Base-by-base conservation (phyloP, 2,888 invertebrate species). In the Drosophila aldrichi region DNA sequence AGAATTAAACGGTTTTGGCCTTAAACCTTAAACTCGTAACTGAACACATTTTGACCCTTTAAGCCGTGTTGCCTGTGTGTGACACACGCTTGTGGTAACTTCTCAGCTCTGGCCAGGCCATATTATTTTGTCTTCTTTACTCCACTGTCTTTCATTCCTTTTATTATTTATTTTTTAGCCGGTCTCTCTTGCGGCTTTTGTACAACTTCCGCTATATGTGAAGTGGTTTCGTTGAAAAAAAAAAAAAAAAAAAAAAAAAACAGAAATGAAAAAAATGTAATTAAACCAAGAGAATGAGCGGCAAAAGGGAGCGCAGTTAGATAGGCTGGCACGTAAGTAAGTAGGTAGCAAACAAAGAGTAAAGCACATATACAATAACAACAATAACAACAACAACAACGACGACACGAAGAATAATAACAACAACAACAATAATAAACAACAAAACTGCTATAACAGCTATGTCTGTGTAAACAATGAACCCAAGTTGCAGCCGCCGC, bases 151-250 rank as follows among this genome's bases (percentile, higher is more conserved):
- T 12, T 49, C 34, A 56, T 25, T 48, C n/a, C 36, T 64, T 41
- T 74, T 65, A 34, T 54, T 74, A 62, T 56, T 74, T 58, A 32
- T 10, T 32, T 48, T 46, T 61, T 63, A 68, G 87, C 81, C 74
- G 69, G 83, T 74, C 76, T 64, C 73, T 68, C 52, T 70, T 86
- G 81, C 87, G 87, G 89, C 88, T 83, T 89, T 89, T 83, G 81
- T 87, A 83, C 69, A 80, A 83, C 89, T 87, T 83, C 83, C 83
- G 83, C 89, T 83, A 83, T 74, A 73, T 76, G 82, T 85, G 75
- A 78, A 74, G 75, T 70, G 64, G 66, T 70, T 83, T 83, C 73
- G 66, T 72, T 51, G 75, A 51, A 89, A 79, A 52, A 20, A 36
- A 29, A 38, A 25, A 9, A 20, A 36, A 29, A 38, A 25, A 9